These are phyloP conservation scores for Rotaria macrura DNA, from an alignment of 2,888 invertebrate species.

Conservation along the genomic window DNA sequence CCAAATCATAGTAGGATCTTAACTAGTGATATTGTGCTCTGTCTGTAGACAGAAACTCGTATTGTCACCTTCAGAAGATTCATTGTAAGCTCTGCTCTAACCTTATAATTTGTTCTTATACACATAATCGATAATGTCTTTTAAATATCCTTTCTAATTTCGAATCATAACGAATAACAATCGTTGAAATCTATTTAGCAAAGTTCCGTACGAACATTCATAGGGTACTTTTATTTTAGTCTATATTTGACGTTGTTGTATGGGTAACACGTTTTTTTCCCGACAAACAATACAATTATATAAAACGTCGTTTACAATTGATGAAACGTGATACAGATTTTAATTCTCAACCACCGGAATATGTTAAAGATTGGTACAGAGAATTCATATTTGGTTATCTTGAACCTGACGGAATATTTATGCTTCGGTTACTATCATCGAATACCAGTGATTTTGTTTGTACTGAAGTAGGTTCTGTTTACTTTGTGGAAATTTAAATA, in stretches of 20 bases:
- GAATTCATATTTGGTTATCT: conserved; percentile 34
- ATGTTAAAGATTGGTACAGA: conserved; percentile 27
- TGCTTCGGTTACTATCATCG: conserved; percentile 30
- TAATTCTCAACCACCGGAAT: conserved; percentile 24
- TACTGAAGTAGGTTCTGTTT: conserved; percentile 32
- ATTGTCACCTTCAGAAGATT: too few species aligned
- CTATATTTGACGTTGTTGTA: conserved; percentile 27
- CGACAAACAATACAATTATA: conserved; percentile 33
- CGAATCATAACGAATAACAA: too few species aligned
- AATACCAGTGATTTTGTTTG: conserved; percentile 35
- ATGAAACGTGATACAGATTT: conserved; percentile 32
- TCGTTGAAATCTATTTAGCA: too few species aligned
- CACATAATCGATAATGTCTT: too few species aligned
- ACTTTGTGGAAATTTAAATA: too few species aligned
- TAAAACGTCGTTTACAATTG: conserved; percentile 33
- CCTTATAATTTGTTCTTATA: too few species aligned
- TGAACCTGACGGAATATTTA: conserved; percentile 34
- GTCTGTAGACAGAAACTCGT: too few species aligned
- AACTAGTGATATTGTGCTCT: too few species aligned
- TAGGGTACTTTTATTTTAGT: background rate
- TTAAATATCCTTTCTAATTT: too few species aligned
- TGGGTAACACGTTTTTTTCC: conserved; percentile 34
- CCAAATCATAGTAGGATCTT: too few species aligned
- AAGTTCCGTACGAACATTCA: too few species aligned
- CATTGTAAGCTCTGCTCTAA: too few species aligned